Evolutionary conservation across 2,797 vertebrate genomes (phyloP).

Genomic region (Rhinophrynus dorsalis): DNA sequence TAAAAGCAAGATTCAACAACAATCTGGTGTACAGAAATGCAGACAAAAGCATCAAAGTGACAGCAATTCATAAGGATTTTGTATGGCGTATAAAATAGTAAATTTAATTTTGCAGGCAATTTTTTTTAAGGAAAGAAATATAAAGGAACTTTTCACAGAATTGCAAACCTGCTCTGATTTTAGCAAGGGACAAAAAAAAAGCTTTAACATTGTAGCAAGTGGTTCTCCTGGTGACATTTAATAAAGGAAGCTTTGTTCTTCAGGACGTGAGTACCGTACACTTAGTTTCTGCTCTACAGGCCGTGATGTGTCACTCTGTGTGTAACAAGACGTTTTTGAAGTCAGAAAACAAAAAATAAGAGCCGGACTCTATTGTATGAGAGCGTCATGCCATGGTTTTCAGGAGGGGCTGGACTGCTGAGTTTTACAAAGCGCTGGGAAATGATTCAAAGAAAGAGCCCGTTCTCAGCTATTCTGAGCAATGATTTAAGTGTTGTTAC

Average conservation of each 20-base stretch:
- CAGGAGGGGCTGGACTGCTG: constrained; percentile 24
- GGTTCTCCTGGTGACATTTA: constrained; percentile 26
- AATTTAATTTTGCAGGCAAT: constrained; percentile 6
- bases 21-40: too few species aligned
- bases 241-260: constrained; percentile 42
- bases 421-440: constrained; percentile 27
- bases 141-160: not conserved
- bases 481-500: constrained; percentile 31
- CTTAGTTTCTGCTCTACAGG: constrained; percentile 14
- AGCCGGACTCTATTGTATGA: constrained; percentile 23
- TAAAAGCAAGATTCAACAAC: too few species aligned
- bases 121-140: not conserved
- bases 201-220: constrained; percentile 1
- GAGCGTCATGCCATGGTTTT: not conserved
- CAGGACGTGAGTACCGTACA: constrained; percentile 17
- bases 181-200: constrained; percentile 11
- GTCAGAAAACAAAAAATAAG: constrained; percentile 24
- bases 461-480: constrained; percentile 13
- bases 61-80: not conserved
- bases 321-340: constrained; percentile 31
- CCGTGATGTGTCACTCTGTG: constrained; percentile 19
- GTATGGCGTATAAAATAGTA: not conserved
- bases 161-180: constrained; percentile 6
- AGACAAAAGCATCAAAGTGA: not conserved
- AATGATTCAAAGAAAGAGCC: constrained; percentile 27